These are phyloP conservation scores for Hyppa rectilinea DNA, from an alignment of 2,888 invertebrate species.

Conservation along the genomic window DNA sequence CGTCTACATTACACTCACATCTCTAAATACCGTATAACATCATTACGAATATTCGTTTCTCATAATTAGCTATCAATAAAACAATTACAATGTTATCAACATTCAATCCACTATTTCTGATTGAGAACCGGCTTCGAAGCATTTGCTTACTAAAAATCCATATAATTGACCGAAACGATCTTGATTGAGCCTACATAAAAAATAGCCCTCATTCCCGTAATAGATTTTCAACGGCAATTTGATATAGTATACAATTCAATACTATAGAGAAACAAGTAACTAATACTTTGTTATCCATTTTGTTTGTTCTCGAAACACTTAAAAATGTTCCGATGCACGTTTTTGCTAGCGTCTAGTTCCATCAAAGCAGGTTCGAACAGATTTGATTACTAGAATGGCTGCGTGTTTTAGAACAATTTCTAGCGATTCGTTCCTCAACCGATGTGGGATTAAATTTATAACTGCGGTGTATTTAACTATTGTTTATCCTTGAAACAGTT, in stretches of 20 bases:
- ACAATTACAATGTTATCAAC: constrained; percentile 64
- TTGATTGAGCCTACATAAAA: constrained; percentile 68
- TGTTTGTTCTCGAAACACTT: constrained; percentile 63
- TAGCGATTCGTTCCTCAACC: constrained; percentile 56
- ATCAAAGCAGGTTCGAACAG: constrained; percentile 58
- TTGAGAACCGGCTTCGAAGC: constrained; percentile 65
- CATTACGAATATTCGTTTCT: constrained; percentile 60
- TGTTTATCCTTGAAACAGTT: constrained; percentile 64
- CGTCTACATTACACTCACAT: constrained; percentile 29
- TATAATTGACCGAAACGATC: constrained; percentile 65
- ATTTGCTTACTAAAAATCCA: constrained; percentile 67
- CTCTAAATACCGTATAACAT: constrained; percentile 60
- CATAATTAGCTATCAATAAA: constrained; percentile 65
- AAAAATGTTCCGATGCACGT: constrained; percentile 49
- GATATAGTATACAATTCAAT: constrained; percentile 64
- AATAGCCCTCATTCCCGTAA: constrained; percentile 62
- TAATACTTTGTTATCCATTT: constrained; percentile 48
- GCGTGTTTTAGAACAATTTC: constrained; percentile 59
- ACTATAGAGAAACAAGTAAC: constrained; percentile 38
- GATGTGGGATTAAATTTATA: constrained; percentile 59
- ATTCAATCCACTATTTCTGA: constrained; percentile 61
- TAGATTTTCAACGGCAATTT: constrained; percentile 67
- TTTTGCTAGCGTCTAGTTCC: constrained; percentile 32
- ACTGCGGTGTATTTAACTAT: constrained; percentile 45
- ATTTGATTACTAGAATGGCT: constrained; percentile 44